Conservation (phyloP, 2,888 invertebrate genomes). For the Labia minor region DNA sequence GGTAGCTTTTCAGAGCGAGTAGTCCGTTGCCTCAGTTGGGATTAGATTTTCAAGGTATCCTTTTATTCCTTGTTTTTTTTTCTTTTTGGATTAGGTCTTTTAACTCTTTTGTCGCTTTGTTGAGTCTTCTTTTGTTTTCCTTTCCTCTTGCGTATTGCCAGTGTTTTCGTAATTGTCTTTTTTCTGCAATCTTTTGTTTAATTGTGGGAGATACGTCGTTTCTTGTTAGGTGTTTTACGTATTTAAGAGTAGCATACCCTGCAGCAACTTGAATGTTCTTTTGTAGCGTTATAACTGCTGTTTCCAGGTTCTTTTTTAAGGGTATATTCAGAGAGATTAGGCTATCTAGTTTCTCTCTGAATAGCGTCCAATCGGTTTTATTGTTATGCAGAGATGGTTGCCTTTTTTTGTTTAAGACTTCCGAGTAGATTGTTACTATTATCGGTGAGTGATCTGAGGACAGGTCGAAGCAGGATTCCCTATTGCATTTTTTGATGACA, state of each 20-base stretch:
- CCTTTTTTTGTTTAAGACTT: not conserved
- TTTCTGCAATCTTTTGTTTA: constrained; percentile 17
- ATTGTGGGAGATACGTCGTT: not conserved
- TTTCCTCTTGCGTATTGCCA: constrained; percentile 16
- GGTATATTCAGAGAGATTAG: constrained; percentile 22
- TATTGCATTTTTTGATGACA: constrained; percentile 14
- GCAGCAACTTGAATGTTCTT: constrained; percentile 18
- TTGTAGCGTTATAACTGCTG: constrained; percentile 17
- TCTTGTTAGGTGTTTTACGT: not conserved
- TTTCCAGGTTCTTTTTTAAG: constrained; percentile 26
- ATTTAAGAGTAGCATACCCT: constrained; percentile 16
- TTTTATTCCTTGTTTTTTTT: constrained; percentile 15
- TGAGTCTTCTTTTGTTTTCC: constrained; percentile 17
- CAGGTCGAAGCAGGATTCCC: constrained; percentile 25
- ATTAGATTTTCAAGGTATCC: constrained; percentile 19
- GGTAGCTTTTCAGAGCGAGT: constrained; percentile 26
- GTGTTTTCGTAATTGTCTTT: constrained; percentile 17
- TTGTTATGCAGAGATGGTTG: constrained; percentile 18
- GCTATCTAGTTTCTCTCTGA: constrained; percentile 20
- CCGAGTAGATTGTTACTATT: constrained; percentile 19
- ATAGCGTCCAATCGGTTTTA: constrained; percentile 23
- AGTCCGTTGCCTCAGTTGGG: constrained; percentile 22
- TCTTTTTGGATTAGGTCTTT: constrained; percentile 16
- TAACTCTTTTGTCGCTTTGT: constrained; percentile 20
- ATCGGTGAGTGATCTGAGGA: constrained; percentile 25